phyloP scores from a whole-genome alignment of 2,797 vertebrate genomes.

The Sebastes minor region DNA sequence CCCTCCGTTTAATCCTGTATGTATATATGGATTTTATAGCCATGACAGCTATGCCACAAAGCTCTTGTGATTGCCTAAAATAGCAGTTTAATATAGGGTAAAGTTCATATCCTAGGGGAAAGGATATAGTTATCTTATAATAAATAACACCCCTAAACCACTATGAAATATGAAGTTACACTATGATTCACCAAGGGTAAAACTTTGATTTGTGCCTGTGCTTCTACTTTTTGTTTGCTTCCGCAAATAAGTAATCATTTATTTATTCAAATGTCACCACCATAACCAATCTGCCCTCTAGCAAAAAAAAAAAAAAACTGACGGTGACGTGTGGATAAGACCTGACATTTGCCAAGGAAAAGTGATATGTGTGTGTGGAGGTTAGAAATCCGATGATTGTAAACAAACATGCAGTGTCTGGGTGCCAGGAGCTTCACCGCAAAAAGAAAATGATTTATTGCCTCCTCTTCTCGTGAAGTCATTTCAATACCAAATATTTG shows the following conservation, averaged over 20 bases:
- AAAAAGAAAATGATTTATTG: neutral
- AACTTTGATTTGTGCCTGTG: neutral
- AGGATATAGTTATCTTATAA: neutral
- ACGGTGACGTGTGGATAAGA: slow-evolving; percentile 27
- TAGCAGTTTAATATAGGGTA: slow-evolving; percentile 35
- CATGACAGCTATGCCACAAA: neutral
- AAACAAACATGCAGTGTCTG: slow-evolving; percentile 28
- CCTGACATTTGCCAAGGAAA: slow-evolving; percentile 43
- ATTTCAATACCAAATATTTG: slow-evolving; percentile 31
- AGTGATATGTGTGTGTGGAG: slow-evolving; percentile 15
- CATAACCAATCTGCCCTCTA: slow-evolving; percentile 11
- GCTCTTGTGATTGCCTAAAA: slow-evolving; percentile 36
- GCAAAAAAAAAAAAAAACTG: neutral
- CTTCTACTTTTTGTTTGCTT: neutral
- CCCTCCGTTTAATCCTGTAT: no score
- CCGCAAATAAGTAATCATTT: slow-evolving; percentile 19
- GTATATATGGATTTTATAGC: slow-evolving; percentile 3
- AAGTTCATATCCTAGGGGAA: slow-evolving; percentile 26
- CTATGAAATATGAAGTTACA: neutral
- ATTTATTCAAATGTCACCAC: slow-evolving; percentile 45
- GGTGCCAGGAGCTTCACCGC: slow-evolving; percentile 4
- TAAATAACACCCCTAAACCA: neutral
- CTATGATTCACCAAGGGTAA: neutral
- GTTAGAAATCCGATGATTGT: slow-evolving; percentile 1
- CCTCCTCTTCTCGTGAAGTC: neutral